These are phyloP conservation scores for Luperina nickerlii DNA, from an alignment of 2,888 invertebrate genomes.

Conservation along the genomic window DNA sequence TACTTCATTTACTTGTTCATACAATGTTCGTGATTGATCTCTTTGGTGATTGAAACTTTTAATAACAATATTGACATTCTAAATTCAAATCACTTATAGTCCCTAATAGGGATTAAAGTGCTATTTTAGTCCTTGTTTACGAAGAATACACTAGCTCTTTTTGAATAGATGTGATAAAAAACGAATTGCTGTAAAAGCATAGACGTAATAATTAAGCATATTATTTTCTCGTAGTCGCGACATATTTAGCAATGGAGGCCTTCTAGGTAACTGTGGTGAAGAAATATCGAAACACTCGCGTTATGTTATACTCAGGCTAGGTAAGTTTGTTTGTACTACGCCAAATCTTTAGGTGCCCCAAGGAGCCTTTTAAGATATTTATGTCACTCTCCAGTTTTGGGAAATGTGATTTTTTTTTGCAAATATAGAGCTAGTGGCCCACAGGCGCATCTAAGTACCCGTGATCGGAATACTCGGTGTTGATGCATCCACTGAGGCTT, in stretches of 20 bases:
- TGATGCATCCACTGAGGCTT: conserved; percentile 14
- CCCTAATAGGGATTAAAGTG: too few species aligned
- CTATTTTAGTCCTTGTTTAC: too few species aligned
- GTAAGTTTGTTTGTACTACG: conserved; percentile 60
- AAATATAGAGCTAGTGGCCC: conserved; percentile 42
- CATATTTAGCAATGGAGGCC: conserved; percentile 15
- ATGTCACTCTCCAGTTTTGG: conserved; percentile 64
- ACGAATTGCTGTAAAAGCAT: conserved; percentile 35
- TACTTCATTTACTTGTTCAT: too few species aligned
- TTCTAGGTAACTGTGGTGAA: conserved; percentile 31
- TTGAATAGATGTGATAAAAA: neutral
- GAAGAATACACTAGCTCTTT: too few species aligned
- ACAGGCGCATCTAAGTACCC: conserved; percentile 28
- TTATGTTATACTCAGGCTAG: conserved; percentile 49
- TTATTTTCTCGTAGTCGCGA: conserved; percentile 36
- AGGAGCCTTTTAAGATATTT: conserved; percentile 72
- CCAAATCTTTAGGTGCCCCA: conserved; percentile 62
- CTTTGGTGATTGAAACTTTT: too few species aligned
- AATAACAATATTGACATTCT: too few species aligned
- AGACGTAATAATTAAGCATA: conserved; percentile 12
- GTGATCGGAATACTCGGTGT: conserved; percentile 17
- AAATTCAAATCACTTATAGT: too few species aligned
- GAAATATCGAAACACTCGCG: conserved; percentile 52
- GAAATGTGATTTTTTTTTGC: conserved; percentile 46
- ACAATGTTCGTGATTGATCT: too few species aligned